These are phyloP conservation scores for Pollicipes pollicipes DNA, from an alignment of 1,140 invertebrate species.

Conservation along the genomic window DNA sequence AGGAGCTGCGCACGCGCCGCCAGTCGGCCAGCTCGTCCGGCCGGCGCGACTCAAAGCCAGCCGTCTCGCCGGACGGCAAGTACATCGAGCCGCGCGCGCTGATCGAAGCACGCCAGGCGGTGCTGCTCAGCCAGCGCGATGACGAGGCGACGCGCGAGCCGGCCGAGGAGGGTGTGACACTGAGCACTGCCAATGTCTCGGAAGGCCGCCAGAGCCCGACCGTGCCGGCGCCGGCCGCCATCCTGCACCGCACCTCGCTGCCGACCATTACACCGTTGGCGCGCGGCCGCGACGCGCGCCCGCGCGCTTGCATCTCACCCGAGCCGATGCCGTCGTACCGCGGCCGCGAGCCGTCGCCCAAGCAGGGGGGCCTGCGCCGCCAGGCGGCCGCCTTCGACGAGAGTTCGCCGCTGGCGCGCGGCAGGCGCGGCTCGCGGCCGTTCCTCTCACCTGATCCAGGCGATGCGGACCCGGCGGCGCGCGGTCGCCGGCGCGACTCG, in stretches of 20 bases:
- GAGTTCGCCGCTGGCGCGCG: conserved; percentile 22
- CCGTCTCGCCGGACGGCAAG: background rate
- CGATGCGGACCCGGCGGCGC: conserved; percentile 10
- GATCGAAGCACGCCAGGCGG: background rate
- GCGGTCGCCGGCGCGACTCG: conserved; percentile 44
- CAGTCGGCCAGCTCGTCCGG: background rate
- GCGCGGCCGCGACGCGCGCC: background rate
- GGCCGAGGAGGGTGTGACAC: background rate
- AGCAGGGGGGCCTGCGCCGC: conserved; percentile 49
- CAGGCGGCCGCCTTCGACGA: conserved; percentile 79
- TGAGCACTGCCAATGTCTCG: background rate
- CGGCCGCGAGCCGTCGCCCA: conserved; percentile 36
- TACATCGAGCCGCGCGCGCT: conserved; percentile 5
- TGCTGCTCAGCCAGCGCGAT: background rate
- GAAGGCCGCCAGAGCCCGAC: background rate
- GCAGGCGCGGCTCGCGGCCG: conserved; percentile 53
- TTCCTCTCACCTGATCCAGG: conserved; percentile 50
- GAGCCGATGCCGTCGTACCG: conserved; percentile 1
- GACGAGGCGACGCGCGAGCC: background rate
- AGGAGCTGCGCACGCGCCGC: background rate
- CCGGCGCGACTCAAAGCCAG: background rate
- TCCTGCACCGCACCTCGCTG: background rate
- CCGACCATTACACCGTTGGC: background rate
- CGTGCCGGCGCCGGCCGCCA: background rate
- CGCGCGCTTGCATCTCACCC: background rate